Evolutionary conservation across 2,797 vertebrate species (phyloP).

Genomic region (Zenarchopterus dispar): DNA sequence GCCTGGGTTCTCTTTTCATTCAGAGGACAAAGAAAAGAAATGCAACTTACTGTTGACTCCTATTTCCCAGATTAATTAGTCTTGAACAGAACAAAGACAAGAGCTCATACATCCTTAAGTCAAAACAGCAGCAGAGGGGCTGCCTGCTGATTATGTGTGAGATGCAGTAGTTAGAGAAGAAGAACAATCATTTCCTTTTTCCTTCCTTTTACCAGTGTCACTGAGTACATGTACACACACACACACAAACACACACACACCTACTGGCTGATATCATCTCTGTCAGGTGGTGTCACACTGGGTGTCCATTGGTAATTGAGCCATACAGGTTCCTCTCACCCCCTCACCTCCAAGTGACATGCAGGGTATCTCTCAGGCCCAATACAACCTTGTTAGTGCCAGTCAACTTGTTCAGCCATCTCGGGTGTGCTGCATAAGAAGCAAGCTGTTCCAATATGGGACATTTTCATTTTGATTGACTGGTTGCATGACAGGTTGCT

Average conservation of each 20-base stretch:
- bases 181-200: too few species aligned
- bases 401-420: constrained; percentile 43
- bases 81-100: constrained; percentile 44
- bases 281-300: constrained; percentile 39
- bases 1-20: constrained; percentile 36
- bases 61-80: constrained; percentile 57
- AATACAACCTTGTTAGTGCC: constrained; percentile 66
- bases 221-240: constrained; percentile 6
- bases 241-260: constrained; percentile 8
- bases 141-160: constrained; percentile 16
- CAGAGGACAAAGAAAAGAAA: constrained; percentile 35
- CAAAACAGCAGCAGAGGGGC: constrained; percentile 35
- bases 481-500: neutral
- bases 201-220: neutral
- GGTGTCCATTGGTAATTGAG: constrained; percentile 60
- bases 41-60: constrained; percentile 35
- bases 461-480: constrained; percentile 14
- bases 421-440: constrained; percentile 9
- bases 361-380: constrained; percentile 26
- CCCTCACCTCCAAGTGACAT: constrained; percentile 51
- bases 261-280: constrained; percentile 26
- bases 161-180: constrained; percentile 1
- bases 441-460: constrained; percentile 9
- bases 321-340: constrained; percentile 58
- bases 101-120: constrained; percentile 34